Evolutionary conservation across 2,888 invertebrate species (phyloP).

Genomic region (Andrena bicolor): DNA sequence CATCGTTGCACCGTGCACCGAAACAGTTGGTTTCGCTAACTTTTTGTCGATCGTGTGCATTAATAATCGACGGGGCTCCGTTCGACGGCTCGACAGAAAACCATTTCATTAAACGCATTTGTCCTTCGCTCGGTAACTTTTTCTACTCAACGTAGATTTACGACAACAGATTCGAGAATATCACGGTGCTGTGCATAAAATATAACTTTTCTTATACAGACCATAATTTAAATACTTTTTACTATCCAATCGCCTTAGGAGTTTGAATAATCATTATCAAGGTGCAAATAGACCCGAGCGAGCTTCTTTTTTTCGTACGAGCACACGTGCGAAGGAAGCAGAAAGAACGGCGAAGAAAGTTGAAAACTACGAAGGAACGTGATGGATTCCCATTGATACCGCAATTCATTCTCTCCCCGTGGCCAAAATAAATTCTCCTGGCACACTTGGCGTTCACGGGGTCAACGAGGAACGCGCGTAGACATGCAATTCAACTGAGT

Average conservation of each 20-base stretch:
- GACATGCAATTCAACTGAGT: slow-evolving; percentile 8
- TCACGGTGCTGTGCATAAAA: neutral
- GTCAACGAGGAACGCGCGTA: slow-evolving; percentile 9
- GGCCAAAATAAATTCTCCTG: slow-evolving; percentile 39
- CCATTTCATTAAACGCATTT: slow-evolving; percentile 1
- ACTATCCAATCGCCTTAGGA: neutral
- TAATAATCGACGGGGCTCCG: neutral
- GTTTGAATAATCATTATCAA: neutral
- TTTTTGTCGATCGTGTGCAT: neutral
- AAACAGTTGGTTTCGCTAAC: neutral
- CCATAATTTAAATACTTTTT: neutral
- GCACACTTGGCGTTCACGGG: slow-evolving; percentile 28
- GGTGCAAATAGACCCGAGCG: slow-evolving; percentile 10
- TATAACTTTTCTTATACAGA: neutral
- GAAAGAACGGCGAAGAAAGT: neutral
- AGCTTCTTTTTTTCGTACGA: neutral
- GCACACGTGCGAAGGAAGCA: neutral
- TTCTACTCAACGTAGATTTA: neutral
- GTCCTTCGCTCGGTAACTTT: neutral
- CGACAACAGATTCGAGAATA: neutral
- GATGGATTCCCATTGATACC: slow-evolving; percentile 8
- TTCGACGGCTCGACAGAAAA: slow-evolving; percentile 4
- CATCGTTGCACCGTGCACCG: slow-evolving; percentile 1
- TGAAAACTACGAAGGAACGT: slow-evolving; percentile 1
- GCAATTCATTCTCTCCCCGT: slow-evolving; percentile 26